These are phyloP conservation scores for Cephus rjabovi DNA, from an alignment of 2,888 invertebrate species.

Conservation along the genomic window DNA sequence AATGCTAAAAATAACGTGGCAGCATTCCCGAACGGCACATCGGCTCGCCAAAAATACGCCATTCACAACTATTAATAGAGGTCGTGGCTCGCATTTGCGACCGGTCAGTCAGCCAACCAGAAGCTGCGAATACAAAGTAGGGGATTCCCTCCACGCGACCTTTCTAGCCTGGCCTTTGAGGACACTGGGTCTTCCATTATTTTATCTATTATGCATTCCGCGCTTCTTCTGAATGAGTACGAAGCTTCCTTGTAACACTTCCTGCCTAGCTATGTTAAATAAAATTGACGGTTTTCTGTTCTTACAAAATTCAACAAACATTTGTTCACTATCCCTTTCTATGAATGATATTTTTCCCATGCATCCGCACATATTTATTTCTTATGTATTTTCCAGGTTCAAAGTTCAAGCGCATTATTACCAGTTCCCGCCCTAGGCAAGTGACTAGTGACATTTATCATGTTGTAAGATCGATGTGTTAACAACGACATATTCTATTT, in stretches of 20 bases:
- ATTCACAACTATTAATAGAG: slow-evolving; percentile 7
- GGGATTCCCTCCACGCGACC: neutral
- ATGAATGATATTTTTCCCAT: neutral
- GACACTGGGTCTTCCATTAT: neutral
- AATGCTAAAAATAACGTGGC: slow-evolving; percentile 6
- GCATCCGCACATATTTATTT: neutral
- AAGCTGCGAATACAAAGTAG: neutral
- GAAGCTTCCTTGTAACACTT: neutral
- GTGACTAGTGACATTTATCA: neutral
- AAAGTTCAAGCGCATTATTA: neutral
- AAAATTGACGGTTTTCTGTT: neutral
- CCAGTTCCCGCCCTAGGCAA: neutral
- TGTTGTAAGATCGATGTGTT: neutral
- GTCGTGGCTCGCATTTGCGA: slow-evolving; percentile 2
- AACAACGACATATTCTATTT: neutral
- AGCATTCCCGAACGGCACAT: slow-evolving; percentile 4
- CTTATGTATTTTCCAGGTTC: neutral
- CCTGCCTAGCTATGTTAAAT: neutral
- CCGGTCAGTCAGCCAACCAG: neutral
- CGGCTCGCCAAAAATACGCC: slow-evolving; percentile 6
- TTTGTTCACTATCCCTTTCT: neutral
- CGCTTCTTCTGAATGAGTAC: neutral
- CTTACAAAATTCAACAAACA: neutral
- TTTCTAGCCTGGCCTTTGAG: neutral
- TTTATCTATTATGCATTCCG: neutral